phyloP scores from a whole-genome alignment of 2,888 invertebrate genomes.

The Tridacna gigas region DNA sequence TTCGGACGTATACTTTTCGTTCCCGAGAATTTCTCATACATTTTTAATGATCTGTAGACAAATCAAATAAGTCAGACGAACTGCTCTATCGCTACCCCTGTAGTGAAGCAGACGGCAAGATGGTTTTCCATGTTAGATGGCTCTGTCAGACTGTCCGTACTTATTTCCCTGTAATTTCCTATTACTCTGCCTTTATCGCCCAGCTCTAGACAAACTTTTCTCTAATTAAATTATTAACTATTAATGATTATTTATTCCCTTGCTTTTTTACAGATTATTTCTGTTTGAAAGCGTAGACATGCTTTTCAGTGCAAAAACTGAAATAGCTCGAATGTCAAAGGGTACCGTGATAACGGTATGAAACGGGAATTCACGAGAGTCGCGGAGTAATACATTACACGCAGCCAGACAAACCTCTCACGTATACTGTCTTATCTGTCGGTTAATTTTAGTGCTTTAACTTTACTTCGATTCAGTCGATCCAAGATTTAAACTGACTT shows the following conservation, averaged over 20 bases:
- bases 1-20: conserved; percentile 2
- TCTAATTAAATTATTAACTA: conserved; percentile 43
- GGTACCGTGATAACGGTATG: conserved; percentile 13
- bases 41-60: conserved; percentile 31
- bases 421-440: conserved; percentile 8
- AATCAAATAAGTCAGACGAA: conserved; percentile 18
- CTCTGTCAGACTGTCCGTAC: conserved; percentile 23
- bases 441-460: conserved; percentile 18
- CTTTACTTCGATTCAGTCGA: conserved; percentile 20
- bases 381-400: conserved; percentile 19
- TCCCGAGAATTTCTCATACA: conserved; percentile 28
- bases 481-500: conserved; percentile 25
- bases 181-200: conserved; percentile 14
- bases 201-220: conserved; percentile 28
- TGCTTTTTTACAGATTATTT: conserved; percentile 34
- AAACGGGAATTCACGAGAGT: conserved; percentile 23
- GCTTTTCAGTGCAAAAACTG: not conserved
- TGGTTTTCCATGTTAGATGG: conserved; percentile 11
- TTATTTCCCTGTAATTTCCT: conserved; percentile 15
- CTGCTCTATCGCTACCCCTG: not conserved
- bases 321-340: not conserved
- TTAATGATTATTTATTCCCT: conserved; percentile 42
- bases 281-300: not conserved
- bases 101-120: not conserved
- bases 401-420: conserved; percentile 15